Evolutionary conservation across 1,140 invertebrate species (phyloP), one percentile per base, ranked within the genome.

Genomic region (Elymnias hypermnestra): DNA sequence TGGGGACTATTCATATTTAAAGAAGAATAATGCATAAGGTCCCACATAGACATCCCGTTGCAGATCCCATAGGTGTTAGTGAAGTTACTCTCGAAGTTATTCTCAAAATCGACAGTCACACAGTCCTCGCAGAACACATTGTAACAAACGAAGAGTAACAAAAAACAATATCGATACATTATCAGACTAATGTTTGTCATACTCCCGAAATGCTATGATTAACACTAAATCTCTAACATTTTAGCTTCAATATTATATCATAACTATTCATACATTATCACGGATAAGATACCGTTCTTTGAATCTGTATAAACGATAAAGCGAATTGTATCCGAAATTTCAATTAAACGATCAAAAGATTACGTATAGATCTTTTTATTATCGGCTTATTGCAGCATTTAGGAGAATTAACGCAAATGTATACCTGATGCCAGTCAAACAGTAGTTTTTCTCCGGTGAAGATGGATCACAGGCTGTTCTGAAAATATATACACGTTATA

Each of bases 261-360:
- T 45, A 52, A 51, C 28, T 52, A 52, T 47, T 47, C 19, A 47
- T 3, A 39, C 26, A 41, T 50, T 59, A 55, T 55, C 53, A 6
- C 36, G 43, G 53, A 46, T 51, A 40, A 59, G 56, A 59, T 59
- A 59, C 36, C 14, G 29, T 43, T 54, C 42, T 19, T 10, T 39
- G 44, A 54, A 48, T 39, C 35, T 36, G 39, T n/a, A 43, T 38
- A 52, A 52, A 19, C 18, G 41, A 43, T 43, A 43, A 43, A 33
- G 10, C 7, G 19, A 22, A 33, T 33, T 17, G 28, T 21, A 35
- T 43, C 29, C 41, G 8, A 43, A 22, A 14, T 33, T 43, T 22
- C 28, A 33, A 43, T 43, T 43, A 33, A 43, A 23, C 19, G 9
- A 43, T 43, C 21, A 35, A 35, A 18, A 33, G 18, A 43, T 43